phyloP scores from a whole-genome alignment of 2,888 invertebrate genomes.

The Chromoteleia sp. region DNA sequence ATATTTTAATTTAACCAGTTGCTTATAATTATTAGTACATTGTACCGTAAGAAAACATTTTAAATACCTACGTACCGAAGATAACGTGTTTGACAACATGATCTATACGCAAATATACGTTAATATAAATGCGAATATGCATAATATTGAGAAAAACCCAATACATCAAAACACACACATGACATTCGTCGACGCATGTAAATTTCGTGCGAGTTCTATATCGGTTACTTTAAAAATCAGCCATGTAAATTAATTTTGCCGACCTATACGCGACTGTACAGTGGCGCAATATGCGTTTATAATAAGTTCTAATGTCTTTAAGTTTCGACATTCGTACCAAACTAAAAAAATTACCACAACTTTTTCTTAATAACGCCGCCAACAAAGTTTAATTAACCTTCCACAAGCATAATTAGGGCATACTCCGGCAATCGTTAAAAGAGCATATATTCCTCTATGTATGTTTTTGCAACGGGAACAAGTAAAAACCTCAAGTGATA shows the following conservation, averaged over 20 bases:
- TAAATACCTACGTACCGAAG: background rate
- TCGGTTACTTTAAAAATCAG: constrained; percentile 13
- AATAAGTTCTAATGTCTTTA: constrained; percentile 10
- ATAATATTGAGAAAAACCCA: background rate
- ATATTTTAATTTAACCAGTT: background rate
- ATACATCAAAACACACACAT: background rate
- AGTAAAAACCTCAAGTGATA: too few relatives aligned
- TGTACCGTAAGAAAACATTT: background rate
- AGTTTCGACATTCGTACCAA: background rate
- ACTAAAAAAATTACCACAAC: background rate
- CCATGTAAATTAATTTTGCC: constrained; percentile 1
- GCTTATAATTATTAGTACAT: background rate
- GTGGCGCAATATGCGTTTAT: constrained; percentile 8
- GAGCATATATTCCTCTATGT: too few relatives aligned
- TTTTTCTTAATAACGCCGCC: background rate
- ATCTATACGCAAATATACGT: constrained; percentile 11
- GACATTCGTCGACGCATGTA: constrained; percentile 1
- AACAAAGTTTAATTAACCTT: constrained; percentile 7
- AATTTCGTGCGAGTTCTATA: background rate
- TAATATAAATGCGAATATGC: constrained; percentile 15
- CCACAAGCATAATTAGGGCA: background rate
- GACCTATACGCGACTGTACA: constrained; percentile 6
- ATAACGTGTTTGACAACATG: background rate
- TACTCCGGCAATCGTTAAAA: too few relatives aligned
- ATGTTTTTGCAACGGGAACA: too few relatives aligned